Evolutionary conservation across 2,113 vertebrate species (phyloP).

Genomic region (Nesoenas mayeri): DNA sequence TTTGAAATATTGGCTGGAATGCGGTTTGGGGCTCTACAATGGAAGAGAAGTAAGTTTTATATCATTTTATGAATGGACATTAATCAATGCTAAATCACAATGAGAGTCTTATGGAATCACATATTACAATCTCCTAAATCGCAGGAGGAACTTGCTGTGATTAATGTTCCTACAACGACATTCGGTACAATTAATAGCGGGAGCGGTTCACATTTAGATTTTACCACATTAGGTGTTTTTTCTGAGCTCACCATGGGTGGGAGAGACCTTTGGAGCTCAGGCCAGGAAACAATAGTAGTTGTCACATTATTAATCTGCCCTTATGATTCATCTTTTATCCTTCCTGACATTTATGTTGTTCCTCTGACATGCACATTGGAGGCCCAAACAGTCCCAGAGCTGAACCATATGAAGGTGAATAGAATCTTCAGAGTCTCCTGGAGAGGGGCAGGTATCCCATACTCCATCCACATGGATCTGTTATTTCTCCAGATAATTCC

Average conservation of each 20-base stretch:
- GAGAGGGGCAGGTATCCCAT: background rate
- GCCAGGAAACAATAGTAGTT: background rate
- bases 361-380: background rate
- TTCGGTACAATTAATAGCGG: background rate
- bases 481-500: background rate
- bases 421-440: background rate
- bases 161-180: background rate
- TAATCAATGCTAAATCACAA: constrained; percentile 63
- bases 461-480: background rate
- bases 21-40: background rate
- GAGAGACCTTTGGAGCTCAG: background rate
- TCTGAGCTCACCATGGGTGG: background rate
- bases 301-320: background rate
- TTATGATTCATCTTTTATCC: constrained; percentile 7
- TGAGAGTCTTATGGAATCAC: constrained; percentile 51
- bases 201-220: background rate
- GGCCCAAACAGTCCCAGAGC: background rate
- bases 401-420: background rate
- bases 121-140: constrained; percentile 48
- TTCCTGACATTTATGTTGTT: background rate
- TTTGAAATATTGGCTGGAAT: constrained; percentile 54
- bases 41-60: constrained; percentile 57
- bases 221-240: background rate
- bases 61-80: constrained; percentile 50
- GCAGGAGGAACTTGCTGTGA: background rate